phyloP scores from a whole-genome alignment of 2,797 vertebrate genomes.

The Darevskia nairensis region DNA sequence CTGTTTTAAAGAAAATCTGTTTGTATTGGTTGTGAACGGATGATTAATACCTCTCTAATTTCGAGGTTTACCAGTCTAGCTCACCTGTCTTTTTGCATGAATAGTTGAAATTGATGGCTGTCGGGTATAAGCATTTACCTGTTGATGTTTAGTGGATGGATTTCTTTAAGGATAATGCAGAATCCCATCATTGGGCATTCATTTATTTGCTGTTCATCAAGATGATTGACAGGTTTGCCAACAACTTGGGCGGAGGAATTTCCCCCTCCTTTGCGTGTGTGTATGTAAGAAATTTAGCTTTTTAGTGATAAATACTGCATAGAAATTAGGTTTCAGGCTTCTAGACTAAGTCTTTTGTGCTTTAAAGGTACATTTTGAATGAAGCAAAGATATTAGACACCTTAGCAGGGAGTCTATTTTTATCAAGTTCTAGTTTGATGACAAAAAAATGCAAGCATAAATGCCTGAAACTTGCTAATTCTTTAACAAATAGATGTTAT shows the following conservation, averaged over 20 bases:
- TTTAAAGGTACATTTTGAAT: constrained; percentile 37
- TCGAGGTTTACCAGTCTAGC: constrained; percentile 87
- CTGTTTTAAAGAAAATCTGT: constrained; percentile 84
- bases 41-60: constrained; percentile 85
- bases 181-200: constrained; percentile 85
- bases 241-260: constrained; percentile 67
- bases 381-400: neutral
- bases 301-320: constrained; percentile 66
- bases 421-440: neutral
- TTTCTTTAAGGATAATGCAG: constrained; percentile 84
- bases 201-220: constrained; percentile 86
- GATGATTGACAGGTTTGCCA: constrained; percentile 83
- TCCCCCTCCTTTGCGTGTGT: constrained; percentile 69
- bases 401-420: neutral
- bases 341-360: neutral
- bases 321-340: constrained; percentile 61
- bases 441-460: neutral
- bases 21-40: constrained; percentile 81
- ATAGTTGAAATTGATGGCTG: constrained; percentile 85
- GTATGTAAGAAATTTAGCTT: constrained; percentile 64
- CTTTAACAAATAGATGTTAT: neutral
- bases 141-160: constrained; percentile 85
- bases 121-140: constrained; percentile 83
- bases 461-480: neutral
- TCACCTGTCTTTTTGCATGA: constrained; percentile 85